Conservation (phyloP, 2,113 vertebrate species). For the Jaculus jaculus region DNA sequence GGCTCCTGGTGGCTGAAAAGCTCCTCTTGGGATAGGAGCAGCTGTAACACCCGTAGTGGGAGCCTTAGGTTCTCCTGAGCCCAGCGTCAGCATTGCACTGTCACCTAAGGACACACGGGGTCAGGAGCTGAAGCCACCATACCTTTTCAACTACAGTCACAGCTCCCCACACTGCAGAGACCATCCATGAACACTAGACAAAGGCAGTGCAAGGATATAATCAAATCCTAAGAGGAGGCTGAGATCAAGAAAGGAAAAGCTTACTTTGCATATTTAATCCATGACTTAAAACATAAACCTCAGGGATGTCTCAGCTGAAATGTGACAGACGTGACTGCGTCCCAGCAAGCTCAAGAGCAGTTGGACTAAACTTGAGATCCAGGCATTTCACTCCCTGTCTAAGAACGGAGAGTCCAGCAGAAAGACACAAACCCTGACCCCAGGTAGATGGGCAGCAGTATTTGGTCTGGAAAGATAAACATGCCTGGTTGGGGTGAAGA, state of each 20-base stretch:
- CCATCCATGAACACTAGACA: not conserved
- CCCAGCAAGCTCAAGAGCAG: not conserved
- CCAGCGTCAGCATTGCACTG: conserved; percentile 83
- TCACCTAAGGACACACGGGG: conserved; percentile 82
- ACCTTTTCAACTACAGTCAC: too few species aligned
- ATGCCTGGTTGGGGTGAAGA: not conserved
- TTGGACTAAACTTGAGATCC: not conserved
- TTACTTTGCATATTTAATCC: not conserved
- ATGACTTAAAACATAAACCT: not conserved
- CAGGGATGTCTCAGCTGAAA: not conserved
- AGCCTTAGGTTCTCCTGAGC: conserved; percentile 82
- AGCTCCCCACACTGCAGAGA: not conserved
- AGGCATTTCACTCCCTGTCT: too few species aligned
- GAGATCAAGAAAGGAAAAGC: not conserved
- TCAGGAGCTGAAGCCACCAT: not conserved
- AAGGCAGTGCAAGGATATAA: rapidly evolving
- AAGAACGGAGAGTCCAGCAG: not conserved
- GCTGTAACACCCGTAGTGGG: conserved; percentile 83
- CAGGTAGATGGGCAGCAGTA: not conserved
- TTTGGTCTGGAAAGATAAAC: not conserved
- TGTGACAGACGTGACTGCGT: too few species aligned
- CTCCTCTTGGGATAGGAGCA: conserved; percentile 79
- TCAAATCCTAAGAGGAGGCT: not conserved
- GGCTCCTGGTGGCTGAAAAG: conserved; percentile 65
- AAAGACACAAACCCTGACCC: not conserved